A percentile compares a stretch with the other conserved stretches of the same genome.
phyloP scores from a whole-genome alignment of 2,113 vertebrate species.

The Vireo altiloquus region DNA sequence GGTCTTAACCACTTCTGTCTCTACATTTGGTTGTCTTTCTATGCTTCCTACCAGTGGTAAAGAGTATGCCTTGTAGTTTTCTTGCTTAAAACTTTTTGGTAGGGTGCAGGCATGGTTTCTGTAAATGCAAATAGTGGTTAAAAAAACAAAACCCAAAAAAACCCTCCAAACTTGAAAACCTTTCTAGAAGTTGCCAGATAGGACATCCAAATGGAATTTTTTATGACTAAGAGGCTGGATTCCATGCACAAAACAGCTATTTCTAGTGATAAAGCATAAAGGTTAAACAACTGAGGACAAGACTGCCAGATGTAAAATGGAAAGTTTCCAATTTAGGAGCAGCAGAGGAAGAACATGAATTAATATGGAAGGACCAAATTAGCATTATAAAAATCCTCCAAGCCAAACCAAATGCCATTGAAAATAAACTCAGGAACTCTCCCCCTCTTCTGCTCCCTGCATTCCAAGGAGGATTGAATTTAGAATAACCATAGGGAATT shows the following conservation, averaged over 20 bases:
- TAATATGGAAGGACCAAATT: slow-evolving; percentile 37
- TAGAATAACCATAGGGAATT: slow-evolving; percentile 31
- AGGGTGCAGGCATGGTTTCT: not conserved
- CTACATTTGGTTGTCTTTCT: not conserved
- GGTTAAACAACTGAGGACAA: slow-evolving; percentile 38
- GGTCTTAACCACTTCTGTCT: not conserved
- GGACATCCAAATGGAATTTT: not conserved
- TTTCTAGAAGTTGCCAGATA: not conserved
- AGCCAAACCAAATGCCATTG: slow-evolving; percentile 36
- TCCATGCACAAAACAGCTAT: slow-evolving; percentile 16
- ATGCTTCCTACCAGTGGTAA: not conserved
- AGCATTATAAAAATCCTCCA: slow-evolving; percentile 16
- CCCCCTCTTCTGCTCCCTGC: slow-evolving; percentile 6
- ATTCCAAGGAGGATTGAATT: slow-evolving; percentile 38
- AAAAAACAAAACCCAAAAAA: not conserved
- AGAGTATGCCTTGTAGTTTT: not conserved
- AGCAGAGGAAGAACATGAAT: slow-evolving; percentile 30
- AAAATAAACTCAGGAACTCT: slow-evolving; percentile 54
- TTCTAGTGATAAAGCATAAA: slow-evolving; percentile 39
- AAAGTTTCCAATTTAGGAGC: slow-evolving; percentile 43
- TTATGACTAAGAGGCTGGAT: not conserved
- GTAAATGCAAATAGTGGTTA: not conserved
- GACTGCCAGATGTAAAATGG: slow-evolving; percentile 29
- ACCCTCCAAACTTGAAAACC: not conserved
- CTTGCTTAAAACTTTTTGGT: not conserved